Percentiles rank a stretch among this genome's conserved stretches.
phyloP scores from a whole-genome alignment of 2,113 vertebrate genomes.

The Oophaga pumilio region DNA sequence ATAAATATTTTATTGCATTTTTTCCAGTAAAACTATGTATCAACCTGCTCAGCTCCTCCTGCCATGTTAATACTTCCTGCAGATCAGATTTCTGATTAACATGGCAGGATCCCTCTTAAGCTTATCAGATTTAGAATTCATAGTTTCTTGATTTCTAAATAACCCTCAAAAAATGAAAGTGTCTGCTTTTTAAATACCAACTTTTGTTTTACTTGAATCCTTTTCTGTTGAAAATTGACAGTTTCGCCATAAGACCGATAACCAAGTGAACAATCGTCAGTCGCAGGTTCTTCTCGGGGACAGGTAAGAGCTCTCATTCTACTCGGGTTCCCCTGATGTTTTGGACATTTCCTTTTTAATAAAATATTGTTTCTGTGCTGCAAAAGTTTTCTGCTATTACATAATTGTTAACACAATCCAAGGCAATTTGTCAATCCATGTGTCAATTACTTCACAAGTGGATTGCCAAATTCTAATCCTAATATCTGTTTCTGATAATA shows the following conservation, averaged over 20 bases:
- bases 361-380: background rate
- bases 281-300: slow-evolving; percentile 70
- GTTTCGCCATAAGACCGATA: slow-evolving; percentile 74
- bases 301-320: slow-evolving; percentile 66
- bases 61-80: too few relatives aligned
- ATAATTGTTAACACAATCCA: background rate
- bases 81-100: too few relatives aligned
- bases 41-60: too few relatives aligned
- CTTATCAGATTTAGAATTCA: too few relatives aligned
- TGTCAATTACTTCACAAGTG: background rate
- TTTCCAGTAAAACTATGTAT: too few relatives aligned
- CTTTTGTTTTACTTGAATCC: background rate
- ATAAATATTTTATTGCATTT: too few relatives aligned
- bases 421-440: background rate
- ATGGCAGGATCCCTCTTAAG: too few relatives aligned
- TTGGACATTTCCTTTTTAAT: background rate
- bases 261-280: slow-evolving; percentile 72
- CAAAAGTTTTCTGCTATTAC: background rate
- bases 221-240: slow-evolving; percentile 61
- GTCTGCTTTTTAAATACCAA: background rate
- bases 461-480: background rate
- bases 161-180: too few relatives aligned
- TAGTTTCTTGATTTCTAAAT: too few relatives aligned
- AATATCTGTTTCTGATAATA: background rate
- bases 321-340: background rate